A percentile compares a stretch with the other conserved stretches of the same genome.
Evolutionary conservation across 2,113 vertebrate genomes (phyloP).

Genomic region (Peromyscus leucopus): DNA sequence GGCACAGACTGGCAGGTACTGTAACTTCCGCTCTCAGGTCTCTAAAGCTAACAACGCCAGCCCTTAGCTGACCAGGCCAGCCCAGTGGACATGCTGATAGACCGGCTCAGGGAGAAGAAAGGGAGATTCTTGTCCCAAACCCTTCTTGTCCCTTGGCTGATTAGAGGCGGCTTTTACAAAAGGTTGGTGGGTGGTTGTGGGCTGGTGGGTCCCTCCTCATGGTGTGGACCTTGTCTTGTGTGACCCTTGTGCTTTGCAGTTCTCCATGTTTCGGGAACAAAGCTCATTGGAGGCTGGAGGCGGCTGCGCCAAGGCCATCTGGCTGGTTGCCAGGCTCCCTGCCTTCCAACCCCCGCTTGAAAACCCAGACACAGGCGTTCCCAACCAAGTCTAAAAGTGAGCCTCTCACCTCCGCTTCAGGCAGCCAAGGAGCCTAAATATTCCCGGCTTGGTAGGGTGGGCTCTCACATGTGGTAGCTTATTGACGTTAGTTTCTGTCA

Average conservation of each 20-base stretch:
- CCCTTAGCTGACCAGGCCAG: accelerated
- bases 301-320: background rate
- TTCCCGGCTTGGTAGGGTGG: background rate
- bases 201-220: background rate
- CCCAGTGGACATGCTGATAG: background rate
- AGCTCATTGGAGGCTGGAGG: background rate
- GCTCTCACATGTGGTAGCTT: background rate
- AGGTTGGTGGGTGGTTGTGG: too few species aligned
- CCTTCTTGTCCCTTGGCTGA: too few species aligned
- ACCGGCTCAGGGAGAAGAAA: background rate
- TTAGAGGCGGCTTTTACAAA: background rate
- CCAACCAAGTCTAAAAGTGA: background rate
- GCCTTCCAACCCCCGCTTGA: background rate
- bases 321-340: too few species aligned
- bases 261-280: background rate
- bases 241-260: background rate
- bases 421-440: background rate
- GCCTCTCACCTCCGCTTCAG: background rate
- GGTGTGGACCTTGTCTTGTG: background rate
- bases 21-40: background rate
- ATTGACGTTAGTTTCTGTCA: background rate
- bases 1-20: background rate
- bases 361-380: background rate
- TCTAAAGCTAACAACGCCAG: background rate
- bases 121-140: background rate